Evolutionary conservation across 2,888 invertebrate species (phyloP).

Genomic region (Endomychus coccineus): DNA sequence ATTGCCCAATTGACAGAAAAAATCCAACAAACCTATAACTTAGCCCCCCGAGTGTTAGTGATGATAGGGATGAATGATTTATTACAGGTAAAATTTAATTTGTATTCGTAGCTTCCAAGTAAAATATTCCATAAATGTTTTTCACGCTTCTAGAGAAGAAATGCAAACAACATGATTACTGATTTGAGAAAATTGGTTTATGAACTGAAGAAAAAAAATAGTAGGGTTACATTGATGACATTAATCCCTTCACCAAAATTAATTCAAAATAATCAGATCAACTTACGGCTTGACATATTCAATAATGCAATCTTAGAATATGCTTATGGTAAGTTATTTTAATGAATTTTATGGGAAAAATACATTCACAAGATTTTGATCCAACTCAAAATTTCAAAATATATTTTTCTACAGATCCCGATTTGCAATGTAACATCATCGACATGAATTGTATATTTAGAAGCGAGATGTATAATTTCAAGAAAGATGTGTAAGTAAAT

Average conservation of each 20-base stretch:
- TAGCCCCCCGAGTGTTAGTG: conserved; percentile 32
- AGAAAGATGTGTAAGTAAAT: conserved; percentile 28
- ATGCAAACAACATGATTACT: conserved; percentile 29
- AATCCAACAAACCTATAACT: conserved; percentile 22
- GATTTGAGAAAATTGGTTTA: conserved; percentile 27
- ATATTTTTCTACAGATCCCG: conserved; percentile 17
- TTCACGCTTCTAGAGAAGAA: conserved; percentile 22
- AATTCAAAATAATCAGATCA: conserved; percentile 18
- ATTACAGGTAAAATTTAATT: conserved; percentile 19
- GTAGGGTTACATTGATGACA: conserved; percentile 29
- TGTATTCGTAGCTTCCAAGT: not conserved
- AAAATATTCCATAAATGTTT: not conserved
- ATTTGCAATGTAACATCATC: conserved; percentile 29
- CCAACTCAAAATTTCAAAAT: too few relatives aligned
- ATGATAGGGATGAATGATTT: conserved; percentile 33
- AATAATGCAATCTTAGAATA: conserved; percentile 31
- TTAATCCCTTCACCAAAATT: conserved; percentile 30
- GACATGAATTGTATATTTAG: conserved; percentile 30
- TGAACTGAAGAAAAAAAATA: conserved; percentile 28
- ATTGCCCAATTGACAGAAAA: conserved; percentile 27
- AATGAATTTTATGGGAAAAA: not conserved
- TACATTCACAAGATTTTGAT: too few relatives aligned
- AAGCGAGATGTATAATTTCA: conserved; percentile 26
- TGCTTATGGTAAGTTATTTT: conserved; percentile 21
- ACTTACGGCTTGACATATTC: conserved; percentile 28